Conservation (phyloP, 2,888 invertebrate genomes). For the Noctua comes region DNA sequence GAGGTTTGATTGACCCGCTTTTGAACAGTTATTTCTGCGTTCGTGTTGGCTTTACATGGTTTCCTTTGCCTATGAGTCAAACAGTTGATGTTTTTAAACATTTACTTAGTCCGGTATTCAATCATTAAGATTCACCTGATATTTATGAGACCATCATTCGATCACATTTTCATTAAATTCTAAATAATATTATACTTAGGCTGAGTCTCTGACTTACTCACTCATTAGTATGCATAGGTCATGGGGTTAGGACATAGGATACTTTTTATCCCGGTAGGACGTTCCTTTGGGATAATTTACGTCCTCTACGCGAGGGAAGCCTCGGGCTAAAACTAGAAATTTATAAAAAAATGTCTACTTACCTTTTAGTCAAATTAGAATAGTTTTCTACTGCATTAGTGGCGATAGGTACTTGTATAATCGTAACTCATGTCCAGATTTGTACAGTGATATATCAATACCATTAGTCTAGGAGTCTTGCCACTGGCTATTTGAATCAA, state of each 20-base stretch:
- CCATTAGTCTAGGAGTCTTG: constrained; percentile 1
- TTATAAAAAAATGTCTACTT: neutral
- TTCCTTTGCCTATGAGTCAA: constrained; percentile 34
- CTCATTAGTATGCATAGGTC: neutral
- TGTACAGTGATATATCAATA: constrained; percentile 39
- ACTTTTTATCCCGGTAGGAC: neutral
- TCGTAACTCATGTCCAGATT: constrained; percentile 9
- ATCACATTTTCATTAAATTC: neutral
- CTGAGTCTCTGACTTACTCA: neutral
- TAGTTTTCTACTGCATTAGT: neutral
- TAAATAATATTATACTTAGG: neutral
- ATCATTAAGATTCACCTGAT: constrained; percentile 8
- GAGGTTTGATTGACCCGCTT: constrained; percentile 67
- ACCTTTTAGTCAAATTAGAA: too few relatives aligned
- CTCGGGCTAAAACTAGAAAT: neutral
- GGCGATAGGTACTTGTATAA: neutral
- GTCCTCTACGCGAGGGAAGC: neutral
- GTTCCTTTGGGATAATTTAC: neutral
- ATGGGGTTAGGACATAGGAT: neutral
- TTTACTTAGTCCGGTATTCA: neutral
- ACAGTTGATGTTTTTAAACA: neutral
- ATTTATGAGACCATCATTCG: neutral
- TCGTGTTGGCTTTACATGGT: constrained; percentile 33
- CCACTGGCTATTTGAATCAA: neutral
- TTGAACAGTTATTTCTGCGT: constrained; percentile 53